phyloP scores from a whole-genome alignment of 2,888 invertebrate genomes.

The Merodon equestris region DNA sequence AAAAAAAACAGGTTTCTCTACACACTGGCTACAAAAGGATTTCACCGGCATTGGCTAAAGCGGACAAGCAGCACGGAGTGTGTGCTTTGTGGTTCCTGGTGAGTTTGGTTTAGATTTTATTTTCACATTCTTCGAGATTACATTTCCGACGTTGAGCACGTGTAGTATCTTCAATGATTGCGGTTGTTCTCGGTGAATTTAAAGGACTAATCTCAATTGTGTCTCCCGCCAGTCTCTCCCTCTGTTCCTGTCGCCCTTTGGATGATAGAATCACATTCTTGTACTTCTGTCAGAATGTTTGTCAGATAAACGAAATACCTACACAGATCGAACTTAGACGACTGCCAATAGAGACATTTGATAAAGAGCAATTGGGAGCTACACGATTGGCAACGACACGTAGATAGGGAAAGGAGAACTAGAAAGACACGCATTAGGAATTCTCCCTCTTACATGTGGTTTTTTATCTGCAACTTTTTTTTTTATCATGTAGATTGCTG shows the following conservation, averaged over 20 bases:
- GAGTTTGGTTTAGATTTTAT: slow-evolving; percentile 9
- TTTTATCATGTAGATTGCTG: too few relatives aligned
- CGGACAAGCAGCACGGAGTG: slow-evolving; percentile 3
- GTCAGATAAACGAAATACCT: background rate
- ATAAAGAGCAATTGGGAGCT: slow-evolving; percentile 7
- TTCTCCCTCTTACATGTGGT: too few relatives aligned
- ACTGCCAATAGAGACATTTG: slow-evolving; percentile 5
- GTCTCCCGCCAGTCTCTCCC: background rate
- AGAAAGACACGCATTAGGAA: too few relatives aligned
- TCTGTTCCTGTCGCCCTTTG: background rate
- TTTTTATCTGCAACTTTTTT: too few relatives aligned
- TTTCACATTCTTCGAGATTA: slow-evolving; percentile 8
- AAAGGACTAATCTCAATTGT: slow-evolving; percentile 1
- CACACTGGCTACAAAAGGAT: slow-evolving; percentile 14
- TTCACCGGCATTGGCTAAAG: slow-evolving; percentile 9
- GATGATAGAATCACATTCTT: slow-evolving; percentile 9
- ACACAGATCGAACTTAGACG: background rate
- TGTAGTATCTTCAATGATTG: background rate
- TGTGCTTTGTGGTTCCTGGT: background rate
- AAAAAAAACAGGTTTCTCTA: background rate
- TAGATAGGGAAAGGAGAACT: too few relatives aligned
- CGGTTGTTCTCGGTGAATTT: background rate
- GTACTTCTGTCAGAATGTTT: background rate
- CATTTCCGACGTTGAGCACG: slow-evolving; percentile 10
- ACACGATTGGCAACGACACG: too few relatives aligned